Evolutionary conservation across 2,888 invertebrate species (phyloP).

Genomic region (Bruchidius siliquastri): DNA sequence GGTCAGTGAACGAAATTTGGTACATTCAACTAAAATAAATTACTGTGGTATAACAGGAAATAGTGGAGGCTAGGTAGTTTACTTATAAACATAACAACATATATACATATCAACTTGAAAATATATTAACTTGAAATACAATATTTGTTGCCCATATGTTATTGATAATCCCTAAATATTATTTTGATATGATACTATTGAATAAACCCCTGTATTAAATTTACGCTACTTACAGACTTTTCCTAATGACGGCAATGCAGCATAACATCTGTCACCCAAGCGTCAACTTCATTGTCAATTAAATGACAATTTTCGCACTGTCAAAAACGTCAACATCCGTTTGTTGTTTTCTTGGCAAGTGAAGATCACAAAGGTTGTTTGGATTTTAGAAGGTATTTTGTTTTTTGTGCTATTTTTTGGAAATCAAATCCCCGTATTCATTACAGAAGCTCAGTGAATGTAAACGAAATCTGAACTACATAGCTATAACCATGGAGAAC

Average conservation of each 20-base stretch:
- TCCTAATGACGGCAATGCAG: neutral
- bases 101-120: too few species aligned
- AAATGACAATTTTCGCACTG: neutral
- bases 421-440: neutral
- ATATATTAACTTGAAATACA: too few species aligned
- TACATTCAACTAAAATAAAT: too few species aligned
- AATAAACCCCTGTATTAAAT: neutral
- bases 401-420: neutral
- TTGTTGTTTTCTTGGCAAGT: neutral
- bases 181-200: neutral
- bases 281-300: neutral
- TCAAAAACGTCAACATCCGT: neutral
- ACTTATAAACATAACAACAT: too few species aligned
- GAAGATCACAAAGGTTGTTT: neutral
- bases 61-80: too few species aligned
- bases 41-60: too few species aligned
- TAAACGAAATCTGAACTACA: neutral
- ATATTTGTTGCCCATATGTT: too few species aligned
- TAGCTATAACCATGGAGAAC: conserved; percentile 15
- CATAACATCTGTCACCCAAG: neutral
- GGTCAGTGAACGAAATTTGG: too few species aligned
- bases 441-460: neutral
- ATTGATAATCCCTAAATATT: too few species aligned
- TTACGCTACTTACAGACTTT: neutral
- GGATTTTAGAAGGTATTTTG: neutral